Evolutionary conservation across 2,797 vertebrate species (phyloP).

Genomic region (Nannoperca obscura): DNA sequence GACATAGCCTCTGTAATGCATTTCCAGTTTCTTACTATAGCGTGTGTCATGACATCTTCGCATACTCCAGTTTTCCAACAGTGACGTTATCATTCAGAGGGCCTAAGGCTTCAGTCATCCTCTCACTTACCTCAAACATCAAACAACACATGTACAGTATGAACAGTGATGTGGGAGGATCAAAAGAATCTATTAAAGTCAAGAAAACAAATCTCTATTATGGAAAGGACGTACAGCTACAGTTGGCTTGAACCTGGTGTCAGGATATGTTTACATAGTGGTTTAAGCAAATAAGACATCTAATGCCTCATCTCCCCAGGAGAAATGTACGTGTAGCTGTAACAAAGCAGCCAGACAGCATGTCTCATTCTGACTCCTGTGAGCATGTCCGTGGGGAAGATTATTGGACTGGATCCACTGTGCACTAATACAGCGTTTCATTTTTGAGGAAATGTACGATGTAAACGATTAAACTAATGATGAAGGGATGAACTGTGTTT

Average conservation of each 20-base stretch:
- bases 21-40: not conserved
- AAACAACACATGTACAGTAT: conserved; percentile 21
- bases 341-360: not conserved
- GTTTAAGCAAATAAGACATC: conserved; percentile 19
- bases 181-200: conserved; percentile 35
- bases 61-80: not conserved
- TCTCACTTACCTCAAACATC: conserved; percentile 31
- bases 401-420: conserved; percentile 28
- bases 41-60: not conserved
- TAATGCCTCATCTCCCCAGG: not conserved
- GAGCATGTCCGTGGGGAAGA: conserved; percentile 13
- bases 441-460: conserved; percentile 4
- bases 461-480: conserved; percentile 31
- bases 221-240: conserved; percentile 4
- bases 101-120: conserved; percentile 11
- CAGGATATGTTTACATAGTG: conserved; percentile 15
- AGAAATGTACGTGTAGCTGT: not conserved
- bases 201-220: conserved; percentile 46
- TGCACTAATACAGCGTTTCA: conserved; percentile 20
- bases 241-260: conserved; percentile 17
- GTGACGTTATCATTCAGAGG: not conserved
- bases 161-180: conserved; percentile 42
- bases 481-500: conserved; percentile 39
- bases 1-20: conserved; percentile 25
- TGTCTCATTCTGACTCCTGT: conserved; percentile 9